Evolutionary conservation across 2,888 invertebrate genomes (phyloP).

Genomic region (Eupithecia insigniata): DNA sequence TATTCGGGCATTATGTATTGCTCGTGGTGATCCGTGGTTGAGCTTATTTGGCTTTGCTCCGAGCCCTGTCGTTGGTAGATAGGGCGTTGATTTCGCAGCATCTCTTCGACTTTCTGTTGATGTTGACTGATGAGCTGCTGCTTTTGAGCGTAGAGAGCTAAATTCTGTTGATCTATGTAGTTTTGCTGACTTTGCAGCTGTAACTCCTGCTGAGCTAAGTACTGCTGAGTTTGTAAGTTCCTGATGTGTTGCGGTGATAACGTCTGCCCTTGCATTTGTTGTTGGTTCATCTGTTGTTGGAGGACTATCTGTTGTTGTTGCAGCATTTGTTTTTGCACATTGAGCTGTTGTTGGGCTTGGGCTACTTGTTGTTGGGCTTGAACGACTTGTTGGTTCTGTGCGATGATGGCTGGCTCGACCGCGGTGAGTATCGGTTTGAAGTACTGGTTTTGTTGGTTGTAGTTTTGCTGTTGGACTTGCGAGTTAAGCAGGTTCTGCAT

Average conservation of each 20-base stretch:
- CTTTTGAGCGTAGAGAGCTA: constrained; percentile 80
- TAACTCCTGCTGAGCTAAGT: constrained; percentile 79
- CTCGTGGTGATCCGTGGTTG: constrained; percentile 67
- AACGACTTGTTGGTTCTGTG: constrained; percentile 76
- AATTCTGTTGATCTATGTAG: constrained; percentile 82
- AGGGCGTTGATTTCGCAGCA: constrained; percentile 69
- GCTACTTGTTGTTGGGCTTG: constrained; percentile 78
- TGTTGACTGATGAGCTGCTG: constrained; percentile 82
- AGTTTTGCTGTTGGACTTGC: constrained; percentile 68
- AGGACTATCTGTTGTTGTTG: constrained; percentile 78
- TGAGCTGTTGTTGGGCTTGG: constrained; percentile 77
- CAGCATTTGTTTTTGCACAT: constrained; percentile 79
- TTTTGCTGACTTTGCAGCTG: constrained; percentile 83
- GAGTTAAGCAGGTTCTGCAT: constrained; percentile 67
- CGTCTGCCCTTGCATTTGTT: constrained; percentile 77
- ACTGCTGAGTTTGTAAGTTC: constrained; percentile 79
- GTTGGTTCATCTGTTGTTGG: constrained; percentile 79
- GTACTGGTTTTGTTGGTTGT: constrained; percentile 67
- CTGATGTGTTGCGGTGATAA: constrained; percentile 76
- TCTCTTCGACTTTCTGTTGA: constrained; percentile 78
- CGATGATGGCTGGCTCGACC: constrained; percentile 69
- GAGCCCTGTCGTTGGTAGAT: constrained; percentile 76
- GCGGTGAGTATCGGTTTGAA: constrained; percentile 64
- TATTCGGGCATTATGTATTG: constrained; percentile 66
- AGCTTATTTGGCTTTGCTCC: constrained; percentile 77